These are phyloP conservation scores for human DNA, from an alignment of 2,113 vertebrate species.

Conservation along the genomic window GRCh38 chr22:44802001-44802500, in stretches of 20 bases:
- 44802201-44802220: neutral
- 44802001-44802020: accelerated
- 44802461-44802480: no score
- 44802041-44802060: neutral
- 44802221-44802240: accelerated
- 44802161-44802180: constrained; percentile 85
- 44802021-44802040: accelerated
- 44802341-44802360: accelerated
- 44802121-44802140: constrained; percentile 90
- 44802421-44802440: neutral
- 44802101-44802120: constrained; percentile 92
- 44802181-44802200: neutral
- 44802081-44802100: constrained; percentile 88
- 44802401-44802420: neutral
- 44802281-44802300: accelerated
- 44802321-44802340: neutral
- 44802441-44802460: neutral
- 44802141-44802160: constrained; percentile 89
- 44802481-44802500: accelerated
- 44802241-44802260: accelerated
- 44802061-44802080: constrained; percentile 83
- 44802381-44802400: neutral
- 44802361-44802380: accelerated
- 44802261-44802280: neutral
- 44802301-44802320: neutral